Evolutionary conservation across 2,888 invertebrate species (phyloP).

Genomic region (Atethmia centrago): DNA sequence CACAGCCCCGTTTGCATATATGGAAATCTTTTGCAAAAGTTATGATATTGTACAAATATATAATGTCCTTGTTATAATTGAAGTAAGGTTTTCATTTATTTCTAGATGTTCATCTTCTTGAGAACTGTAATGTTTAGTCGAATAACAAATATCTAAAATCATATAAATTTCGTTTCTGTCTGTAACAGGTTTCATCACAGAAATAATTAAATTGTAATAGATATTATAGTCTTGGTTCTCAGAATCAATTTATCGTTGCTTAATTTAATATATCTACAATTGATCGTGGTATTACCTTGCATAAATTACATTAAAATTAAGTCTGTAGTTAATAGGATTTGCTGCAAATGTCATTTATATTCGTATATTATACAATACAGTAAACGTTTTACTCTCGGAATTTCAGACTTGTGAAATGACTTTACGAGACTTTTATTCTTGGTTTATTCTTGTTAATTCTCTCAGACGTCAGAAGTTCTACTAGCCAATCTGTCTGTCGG

Average conservation of each 20-base stretch:
- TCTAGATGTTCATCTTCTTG: conserved; percentile 9
- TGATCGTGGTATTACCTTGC: conserved; percentile 23
- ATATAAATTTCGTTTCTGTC: conserved; percentile 4
- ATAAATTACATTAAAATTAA: conserved; percentile 48
- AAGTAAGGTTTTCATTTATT: conserved; percentile 17
- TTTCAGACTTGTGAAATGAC: conserved; percentile 26
- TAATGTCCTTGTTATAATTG: neutral
- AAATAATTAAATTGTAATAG: conserved; percentile 25
- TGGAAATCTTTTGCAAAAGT: conserved; percentile 1
- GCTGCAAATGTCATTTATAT: conserved; percentile 34
- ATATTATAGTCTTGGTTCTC: conserved; percentile 17
- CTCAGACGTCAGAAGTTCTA: conserved; percentile 43
- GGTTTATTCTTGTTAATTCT: conserved; percentile 51
- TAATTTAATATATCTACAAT: conserved; percentile 26
- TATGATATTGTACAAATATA: neutral
- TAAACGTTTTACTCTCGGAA: conserved; percentile 22
- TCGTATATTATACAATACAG: conserved; percentile 13
- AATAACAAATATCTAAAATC: conserved; percentile 18
- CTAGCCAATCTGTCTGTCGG: conserved; percentile 57
- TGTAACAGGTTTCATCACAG: conserved; percentile 36
- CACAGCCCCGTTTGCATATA: neutral
- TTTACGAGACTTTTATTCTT: conserved; percentile 28
- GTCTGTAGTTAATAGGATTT: conserved; percentile 16
- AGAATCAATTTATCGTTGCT: conserved; percentile 36
- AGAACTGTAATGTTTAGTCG: neutral